phyloP scores from a whole-genome alignment of 2,113 vertebrate species.

The Lontra canadensis region DNA sequence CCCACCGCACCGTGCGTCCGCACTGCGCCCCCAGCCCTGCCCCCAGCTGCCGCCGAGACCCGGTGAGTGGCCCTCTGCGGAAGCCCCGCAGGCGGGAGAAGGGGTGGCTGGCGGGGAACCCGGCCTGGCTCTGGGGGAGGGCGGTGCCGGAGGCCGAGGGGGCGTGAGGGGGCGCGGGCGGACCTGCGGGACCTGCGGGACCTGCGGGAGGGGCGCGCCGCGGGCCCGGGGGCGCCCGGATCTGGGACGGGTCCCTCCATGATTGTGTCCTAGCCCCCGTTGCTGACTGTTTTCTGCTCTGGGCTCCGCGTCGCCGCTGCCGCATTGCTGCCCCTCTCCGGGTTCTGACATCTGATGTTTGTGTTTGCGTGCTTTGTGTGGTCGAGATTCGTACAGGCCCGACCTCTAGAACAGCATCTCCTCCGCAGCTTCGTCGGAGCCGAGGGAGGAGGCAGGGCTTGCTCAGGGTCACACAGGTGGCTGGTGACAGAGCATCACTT shows the following conservation, averaged over 20 bases:
- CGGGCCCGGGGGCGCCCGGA: neutral
- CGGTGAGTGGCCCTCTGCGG: conserved; percentile 26
- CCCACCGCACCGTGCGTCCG: accelerated
- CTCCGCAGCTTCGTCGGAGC: neutral
- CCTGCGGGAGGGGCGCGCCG: neutral
- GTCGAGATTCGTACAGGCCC: neutral
- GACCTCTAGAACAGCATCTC: neutral
- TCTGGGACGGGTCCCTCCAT: neutral
- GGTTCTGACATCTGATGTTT: neutral
- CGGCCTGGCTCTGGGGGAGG: neutral
- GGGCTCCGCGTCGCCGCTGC: neutral
- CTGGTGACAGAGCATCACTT: neutral
- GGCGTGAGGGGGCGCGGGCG: neutral
- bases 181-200: neutral
- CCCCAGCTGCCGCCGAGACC: neutral
- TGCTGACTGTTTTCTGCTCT: accelerated
- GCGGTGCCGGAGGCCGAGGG: too few relatives aligned
- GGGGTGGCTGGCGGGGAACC: neutral
- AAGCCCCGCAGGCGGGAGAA: neutral
- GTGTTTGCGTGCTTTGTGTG: conserved; percentile 47
- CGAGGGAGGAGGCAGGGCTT: neutral
- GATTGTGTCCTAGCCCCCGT: neutral
- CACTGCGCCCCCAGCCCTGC: neutral
- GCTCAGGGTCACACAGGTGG: neutral
- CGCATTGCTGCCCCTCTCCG: neutral